Conservation (phyloP, 64 coral and sea anemone species). For the Actinia equina region DNA sequence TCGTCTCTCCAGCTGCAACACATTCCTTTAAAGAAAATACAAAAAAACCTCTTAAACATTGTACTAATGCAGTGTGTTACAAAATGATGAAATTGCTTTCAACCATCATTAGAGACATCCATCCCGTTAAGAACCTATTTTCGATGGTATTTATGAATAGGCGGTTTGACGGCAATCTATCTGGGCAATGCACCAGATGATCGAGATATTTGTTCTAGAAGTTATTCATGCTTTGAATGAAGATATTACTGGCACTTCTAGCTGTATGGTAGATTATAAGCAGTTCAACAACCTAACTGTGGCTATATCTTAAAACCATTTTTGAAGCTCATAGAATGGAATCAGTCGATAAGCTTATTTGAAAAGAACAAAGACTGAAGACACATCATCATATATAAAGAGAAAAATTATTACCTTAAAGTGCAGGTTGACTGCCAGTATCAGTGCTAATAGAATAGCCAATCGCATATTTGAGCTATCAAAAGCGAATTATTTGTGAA, state of each 20-base stretch:
- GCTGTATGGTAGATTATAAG: too few species aligned
- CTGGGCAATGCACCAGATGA: too few species aligned
- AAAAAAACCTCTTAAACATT: not conserved
- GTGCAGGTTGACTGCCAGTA: not conserved
- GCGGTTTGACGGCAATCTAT: too few species aligned
- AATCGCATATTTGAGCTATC: not conserved
- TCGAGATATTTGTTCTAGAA: too few species aligned
- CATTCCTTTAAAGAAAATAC: conserved; percentile 5
- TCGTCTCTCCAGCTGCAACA: not conserved
- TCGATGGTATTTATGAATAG: too few species aligned
- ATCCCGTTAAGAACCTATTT: too few species aligned
- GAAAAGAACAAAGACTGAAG: not conserved
- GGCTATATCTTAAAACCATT: not conserved
- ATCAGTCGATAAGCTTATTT: not conserved
- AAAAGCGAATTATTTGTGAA: not conserved
- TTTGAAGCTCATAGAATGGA: not conserved
- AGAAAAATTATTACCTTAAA: not conserved
- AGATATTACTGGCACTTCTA: too few species aligned
- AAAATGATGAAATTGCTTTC: too few species aligned
- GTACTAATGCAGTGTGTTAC: not conserved
- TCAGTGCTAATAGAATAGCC: not conserved
- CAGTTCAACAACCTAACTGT: too few species aligned
- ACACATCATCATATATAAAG: not conserved
- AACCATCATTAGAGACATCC: too few species aligned
- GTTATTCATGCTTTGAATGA: too few species aligned